Evolutionary conservation across 2,797 vertebrate genomes (phyloP).

Genomic region (Dipus sagitta): DNA sequence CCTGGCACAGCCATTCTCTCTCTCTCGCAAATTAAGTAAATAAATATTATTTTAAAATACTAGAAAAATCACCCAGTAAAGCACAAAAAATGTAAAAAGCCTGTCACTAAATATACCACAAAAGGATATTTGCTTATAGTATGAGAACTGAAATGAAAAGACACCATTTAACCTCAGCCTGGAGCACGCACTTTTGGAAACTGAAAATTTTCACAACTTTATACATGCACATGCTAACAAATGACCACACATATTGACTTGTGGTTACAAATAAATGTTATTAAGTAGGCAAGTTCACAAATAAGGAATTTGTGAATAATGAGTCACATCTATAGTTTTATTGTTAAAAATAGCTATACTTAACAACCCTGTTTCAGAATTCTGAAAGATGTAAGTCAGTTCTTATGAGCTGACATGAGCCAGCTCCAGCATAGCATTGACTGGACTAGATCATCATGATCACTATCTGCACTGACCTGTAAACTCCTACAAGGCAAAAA

Average conservation of each 20-base stretch:
- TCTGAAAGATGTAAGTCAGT: conserved; percentile 51
- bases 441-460: conserved; percentile 44
- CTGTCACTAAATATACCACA: conserved; percentile 57
- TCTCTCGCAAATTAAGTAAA: no score
- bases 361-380: conserved; percentile 29
- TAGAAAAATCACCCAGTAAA: conserved; percentile 49
- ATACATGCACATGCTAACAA: conserved; percentile 2
- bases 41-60: background rate
- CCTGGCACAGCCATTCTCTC: no score
- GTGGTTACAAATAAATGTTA: conserved; percentile 50
- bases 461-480: conserved; percentile 5
- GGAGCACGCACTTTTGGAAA: background rate
- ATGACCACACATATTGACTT: conserved; percentile 44
- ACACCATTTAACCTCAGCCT: conserved; percentile 54
- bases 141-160: conserved; percentile 62
- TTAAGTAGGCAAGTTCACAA: conserved; percentile 35
- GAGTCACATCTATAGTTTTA: conserved; percentile 9
- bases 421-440: conserved; percentile 4
- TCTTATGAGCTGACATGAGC: conserved; percentile 32
- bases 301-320: conserved; percentile 25
- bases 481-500: conserved; percentile 10
- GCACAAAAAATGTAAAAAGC: conserved; percentile 69
- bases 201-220: conserved; percentile 61
- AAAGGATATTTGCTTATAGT: conserved; percentile 63
- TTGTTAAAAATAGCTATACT: conserved; percentile 36